Percentiles rank a stretch among this genome's conserved stretches.
phyloP scores from a whole-genome alignment of 2,797 vertebrate species.

The Danio aesculapii region DNA sequence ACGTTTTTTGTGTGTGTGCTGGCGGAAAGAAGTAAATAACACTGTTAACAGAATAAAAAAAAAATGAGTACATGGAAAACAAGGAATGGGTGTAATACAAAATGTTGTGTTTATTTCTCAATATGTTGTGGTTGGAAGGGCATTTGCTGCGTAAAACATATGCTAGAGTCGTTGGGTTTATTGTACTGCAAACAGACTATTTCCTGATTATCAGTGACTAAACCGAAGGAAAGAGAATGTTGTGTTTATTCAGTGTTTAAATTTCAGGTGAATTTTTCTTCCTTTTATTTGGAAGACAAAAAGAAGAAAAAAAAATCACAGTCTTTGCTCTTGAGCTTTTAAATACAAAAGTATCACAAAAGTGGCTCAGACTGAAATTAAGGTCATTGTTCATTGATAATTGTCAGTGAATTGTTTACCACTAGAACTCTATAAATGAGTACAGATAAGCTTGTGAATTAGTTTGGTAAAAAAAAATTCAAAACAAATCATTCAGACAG shows the following conservation, averaged over 20 bases:
- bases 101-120: not conserved
- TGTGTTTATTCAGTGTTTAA: not conserved
- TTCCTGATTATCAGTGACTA: no score
- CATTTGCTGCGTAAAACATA: no score
- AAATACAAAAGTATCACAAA: not conserved
- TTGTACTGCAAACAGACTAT: no score
- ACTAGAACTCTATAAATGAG: not conserved
- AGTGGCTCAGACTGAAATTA: not conserved
- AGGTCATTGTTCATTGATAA: not conserved
- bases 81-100: not conserved
- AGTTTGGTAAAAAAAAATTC: not conserved
- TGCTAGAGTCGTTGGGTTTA: no score
- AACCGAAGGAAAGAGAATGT: no score
- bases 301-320: not conserved
- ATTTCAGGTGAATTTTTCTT: not conserved
- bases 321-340: not conserved
- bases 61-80: not conserved
- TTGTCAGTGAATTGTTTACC: not conserved
- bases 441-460: not conserved
- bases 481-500: not conserved
- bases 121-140: no score
- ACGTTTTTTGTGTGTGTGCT: not conserved
- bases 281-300: not conserved
- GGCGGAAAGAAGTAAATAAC: slow-evolving; percentile 22
- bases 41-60: slow-evolving; percentile 4